These are phyloP conservation scores for Sarcophaga caerulescens DNA, from an alignment of 2,888 invertebrate species.

Conservation along the genomic window DNA sequence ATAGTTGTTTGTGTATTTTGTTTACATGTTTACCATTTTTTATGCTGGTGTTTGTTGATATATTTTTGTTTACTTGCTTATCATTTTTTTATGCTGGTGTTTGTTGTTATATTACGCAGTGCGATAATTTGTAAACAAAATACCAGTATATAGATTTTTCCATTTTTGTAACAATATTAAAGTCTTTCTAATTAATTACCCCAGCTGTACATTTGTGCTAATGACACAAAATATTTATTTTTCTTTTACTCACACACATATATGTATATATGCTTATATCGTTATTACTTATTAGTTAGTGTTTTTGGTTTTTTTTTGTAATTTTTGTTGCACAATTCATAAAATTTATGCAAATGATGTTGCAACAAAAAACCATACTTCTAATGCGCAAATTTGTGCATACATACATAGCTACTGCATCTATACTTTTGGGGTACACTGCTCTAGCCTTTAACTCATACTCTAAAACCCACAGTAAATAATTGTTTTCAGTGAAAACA, in stretches of 20 bases:
- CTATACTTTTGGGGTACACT: neutral
- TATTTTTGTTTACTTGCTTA: no score
- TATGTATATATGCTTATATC: neutral
- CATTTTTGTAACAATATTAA: no score
- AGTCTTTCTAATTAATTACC: neutral
- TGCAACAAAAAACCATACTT: constrained; percentile 23
- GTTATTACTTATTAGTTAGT: neutral
- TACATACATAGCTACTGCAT: neutral
- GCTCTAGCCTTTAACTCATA: neutral
- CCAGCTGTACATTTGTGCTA: neutral
- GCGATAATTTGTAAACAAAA: no score
- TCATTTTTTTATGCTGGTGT: no score
- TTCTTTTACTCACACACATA: no score
- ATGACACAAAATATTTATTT: neutral
- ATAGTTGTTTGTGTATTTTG: no score
- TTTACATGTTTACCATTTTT: no score
- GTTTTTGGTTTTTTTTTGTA: neutral
- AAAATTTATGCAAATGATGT: constrained; percentile 52
- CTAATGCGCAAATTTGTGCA: neutral
- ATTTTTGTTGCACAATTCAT: constrained; percentile 15
- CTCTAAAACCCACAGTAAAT: neutral
- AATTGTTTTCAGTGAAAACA: neutral
- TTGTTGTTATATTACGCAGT: no score
- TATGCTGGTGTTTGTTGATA: no score
- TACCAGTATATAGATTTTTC: no score